phyloP scores from a whole-genome alignment of 2,888 invertebrate genomes.

The Cataglyphis rosenhaueri region DNA sequence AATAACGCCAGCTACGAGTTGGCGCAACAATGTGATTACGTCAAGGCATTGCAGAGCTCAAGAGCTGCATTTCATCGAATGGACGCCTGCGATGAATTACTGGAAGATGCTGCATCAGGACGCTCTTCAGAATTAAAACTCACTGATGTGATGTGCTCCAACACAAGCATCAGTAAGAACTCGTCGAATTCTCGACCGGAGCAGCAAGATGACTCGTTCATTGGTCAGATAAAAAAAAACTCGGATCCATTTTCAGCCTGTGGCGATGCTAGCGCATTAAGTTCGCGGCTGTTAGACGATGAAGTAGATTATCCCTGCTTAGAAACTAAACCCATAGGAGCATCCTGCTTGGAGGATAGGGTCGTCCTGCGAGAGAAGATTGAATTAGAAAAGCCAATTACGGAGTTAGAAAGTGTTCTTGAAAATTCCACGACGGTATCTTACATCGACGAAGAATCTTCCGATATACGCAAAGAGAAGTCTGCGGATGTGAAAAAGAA shows the following conservation, averaged over 20 bases:
- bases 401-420: constrained; percentile 21
- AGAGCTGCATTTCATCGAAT: constrained; percentile 75
- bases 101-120: constrained; percentile 71
- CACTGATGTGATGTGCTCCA: constrained; percentile 73
- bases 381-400: constrained; percentile 14
- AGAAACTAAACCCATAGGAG: constrained; percentile 82
- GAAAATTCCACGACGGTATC: constrained; percentile 4
- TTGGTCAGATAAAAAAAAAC: constrained; percentile 85
- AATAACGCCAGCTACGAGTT: constrained; percentile 83
- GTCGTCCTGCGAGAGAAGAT: constrained; percentile 50
- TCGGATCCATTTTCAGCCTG: constrained; percentile 83
- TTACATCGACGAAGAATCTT: constrained; percentile 2
- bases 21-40: constrained; percentile 82
- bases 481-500: constrained; percentile 51
- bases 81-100: constrained; percentile 82
- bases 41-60: constrained; percentile 75
- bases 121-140: constrained; percentile 69
- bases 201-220: constrained; percentile 71
- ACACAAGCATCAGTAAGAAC: constrained; percentile 67
- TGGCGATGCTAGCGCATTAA: constrained; percentile 80
- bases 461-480: neutral
- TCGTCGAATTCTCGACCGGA: constrained; percentile 74
- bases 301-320: constrained; percentile 83
- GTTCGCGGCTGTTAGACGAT: constrained; percentile 75
- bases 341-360: constrained; percentile 65